Evolutionary conservation across 2,797 vertebrate species (phyloP).

Genomic region (Sylvia borin): DNA sequence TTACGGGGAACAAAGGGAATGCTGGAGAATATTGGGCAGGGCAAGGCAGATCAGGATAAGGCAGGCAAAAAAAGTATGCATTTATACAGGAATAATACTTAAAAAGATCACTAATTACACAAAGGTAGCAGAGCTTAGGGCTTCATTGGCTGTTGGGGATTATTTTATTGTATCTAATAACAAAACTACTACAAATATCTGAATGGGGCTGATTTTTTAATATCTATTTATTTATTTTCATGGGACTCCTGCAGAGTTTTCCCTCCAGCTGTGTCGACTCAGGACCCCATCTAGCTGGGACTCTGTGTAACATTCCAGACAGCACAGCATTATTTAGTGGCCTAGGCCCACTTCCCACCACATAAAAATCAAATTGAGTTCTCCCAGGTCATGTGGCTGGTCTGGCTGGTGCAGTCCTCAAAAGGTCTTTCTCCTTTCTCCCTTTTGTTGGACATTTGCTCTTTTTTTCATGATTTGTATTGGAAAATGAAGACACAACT

Average conservation of each 20-base stretch:
- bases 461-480: background rate
- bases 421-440: background rate
- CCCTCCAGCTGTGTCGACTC: background rate
- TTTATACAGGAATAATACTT: background rate
- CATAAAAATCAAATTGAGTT: background rate
- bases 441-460: background rate
- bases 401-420: background rate
- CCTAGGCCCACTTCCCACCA: background rate
- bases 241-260: background rate
- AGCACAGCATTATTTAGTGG: background rate
- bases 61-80: rapidly evolving
- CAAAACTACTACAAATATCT: background rate
- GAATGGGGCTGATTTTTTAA: rapidly evolving
- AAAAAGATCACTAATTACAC: background rate
- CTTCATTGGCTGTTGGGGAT: background rate
- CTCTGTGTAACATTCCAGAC: background rate
- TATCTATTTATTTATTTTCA: background rate
- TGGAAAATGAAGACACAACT: background rate
- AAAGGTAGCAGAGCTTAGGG: background rate
- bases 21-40: background rate
- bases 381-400: background rate
- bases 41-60: background rate
- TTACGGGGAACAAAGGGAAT: background rate
- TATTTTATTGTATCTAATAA: background rate
- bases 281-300: background rate